Base-by-base conservation (phyloP, 2,113 vertebrate species). In the Lophius piscatorius region DNA sequence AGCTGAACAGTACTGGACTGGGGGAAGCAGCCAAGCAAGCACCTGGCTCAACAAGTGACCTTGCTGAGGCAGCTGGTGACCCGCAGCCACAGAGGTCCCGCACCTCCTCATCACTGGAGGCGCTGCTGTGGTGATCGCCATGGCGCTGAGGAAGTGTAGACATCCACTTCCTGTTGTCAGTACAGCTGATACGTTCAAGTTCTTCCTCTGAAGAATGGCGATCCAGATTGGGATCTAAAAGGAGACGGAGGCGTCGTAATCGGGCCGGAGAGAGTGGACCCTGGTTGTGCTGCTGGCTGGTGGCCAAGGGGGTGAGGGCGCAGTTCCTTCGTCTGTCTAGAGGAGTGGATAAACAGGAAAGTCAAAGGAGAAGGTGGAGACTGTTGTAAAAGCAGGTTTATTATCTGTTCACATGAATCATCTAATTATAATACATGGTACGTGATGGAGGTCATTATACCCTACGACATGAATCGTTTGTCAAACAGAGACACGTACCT, bases 31-130 rank as follows among this genome's bases (percentile, higher is more conserved):
- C 83, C 51, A 93, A 45, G 24, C 88, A 78, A 0, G 91, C 59
- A 0, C 70, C 65, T 0, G 33, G 0, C 28, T 89, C 84, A 0
- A 65, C 81, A 54, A 80, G 63, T 0, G 84, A 68, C 48, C 76
- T 76, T 45, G 65, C 11, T 0, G 82, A 17, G 0, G 90, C 72
- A 0, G 71, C 76, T 6, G 93, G 74, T 0, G 12, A 92, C 56
- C 0, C 74, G 22, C 76, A 87, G 21, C 83, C 78, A 0, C 92
- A 96, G 68, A 96, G 81, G 87, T 93, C 94, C 81, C 94, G 94
- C 76, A 96, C 94, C 63, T 96, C 95, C 63, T 96, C 95, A 0
- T 96, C 95, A 0, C 95, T 96, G 64, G 95, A 96, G 73, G 94
- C 86, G 3, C 94, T 89, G 81, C 91, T 94, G 84, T 85, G 87